phyloP scores from a whole-genome alignment of 2,113 vertebrate species.

The Hirundichthys speculiger region DNA sequence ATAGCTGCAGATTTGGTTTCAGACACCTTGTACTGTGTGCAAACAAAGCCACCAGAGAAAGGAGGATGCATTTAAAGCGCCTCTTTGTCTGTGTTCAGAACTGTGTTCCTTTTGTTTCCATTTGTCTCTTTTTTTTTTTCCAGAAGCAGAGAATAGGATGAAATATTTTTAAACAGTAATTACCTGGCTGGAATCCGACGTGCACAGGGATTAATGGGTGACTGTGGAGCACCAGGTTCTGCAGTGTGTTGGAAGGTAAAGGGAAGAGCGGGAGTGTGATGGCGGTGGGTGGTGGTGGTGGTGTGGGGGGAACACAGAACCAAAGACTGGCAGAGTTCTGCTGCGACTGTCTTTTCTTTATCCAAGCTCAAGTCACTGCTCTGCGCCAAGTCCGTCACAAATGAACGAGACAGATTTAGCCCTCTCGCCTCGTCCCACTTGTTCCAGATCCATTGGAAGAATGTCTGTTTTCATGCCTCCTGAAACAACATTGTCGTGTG shows the following conservation, averaged over 20 bases:
- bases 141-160: slow-evolving; percentile 93
- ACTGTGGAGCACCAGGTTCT: slow-evolving; percentile 92
- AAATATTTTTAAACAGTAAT: slow-evolving; percentile 99
- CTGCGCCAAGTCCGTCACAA: slow-evolving; percentile 77
- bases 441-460: slow-evolving; percentile 72
- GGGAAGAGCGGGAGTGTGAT: slow-evolving; percentile 61
- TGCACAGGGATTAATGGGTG: slow-evolving; percentile 96
- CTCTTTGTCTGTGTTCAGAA: slow-evolving; percentile 81
- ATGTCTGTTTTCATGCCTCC: slow-evolving; percentile 63
- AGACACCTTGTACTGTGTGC: slow-evolving; percentile 78
- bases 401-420: slow-evolving; percentile 74
- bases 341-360: slow-evolving; percentile 71
- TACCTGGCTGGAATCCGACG: slow-evolving; percentile 97
- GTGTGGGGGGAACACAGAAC: slow-evolving; percentile 46
- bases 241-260: slow-evolving; percentile 93
- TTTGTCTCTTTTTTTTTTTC: slow-evolving; percentile 79
- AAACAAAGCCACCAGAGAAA: slow-evolving; percentile 80
- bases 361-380: slow-evolving; percentile 74
- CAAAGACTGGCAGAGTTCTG: slow-evolving; percentile 74
- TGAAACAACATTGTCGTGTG: slow-evolving; percentile 65
- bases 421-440: slow-evolving; percentile 57
- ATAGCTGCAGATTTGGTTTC: slow-evolving; percentile 78
- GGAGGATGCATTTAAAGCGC: slow-evolving; percentile 74
- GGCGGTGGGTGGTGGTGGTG: slow-evolving; percentile 18
- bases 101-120: slow-evolving; percentile 79